A percentile compares a stretch with the other conserved stretches of the same genome.
phyloP scores from a whole-genome alignment of 1,140 invertebrate species.

The Saccostrea glomerata region DNA sequence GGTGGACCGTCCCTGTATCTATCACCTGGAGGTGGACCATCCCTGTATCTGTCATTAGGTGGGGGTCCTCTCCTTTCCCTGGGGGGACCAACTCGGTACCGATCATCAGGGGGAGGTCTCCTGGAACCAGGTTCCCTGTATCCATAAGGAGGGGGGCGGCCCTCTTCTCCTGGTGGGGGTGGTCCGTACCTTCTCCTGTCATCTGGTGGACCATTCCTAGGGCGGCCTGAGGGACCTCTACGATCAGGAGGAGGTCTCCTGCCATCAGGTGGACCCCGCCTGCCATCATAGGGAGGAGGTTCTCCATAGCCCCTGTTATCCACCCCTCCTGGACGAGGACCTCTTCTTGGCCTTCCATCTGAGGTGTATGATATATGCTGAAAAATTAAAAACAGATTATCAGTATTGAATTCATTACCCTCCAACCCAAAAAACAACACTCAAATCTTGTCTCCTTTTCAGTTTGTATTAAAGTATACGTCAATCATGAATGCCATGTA shows the following conservation, averaged over 20 bases:
- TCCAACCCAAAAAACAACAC: not conserved
- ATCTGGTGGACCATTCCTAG: constrained; percentile 46
- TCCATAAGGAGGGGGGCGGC: constrained; percentile 9
- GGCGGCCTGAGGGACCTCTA: constrained; percentile 51
- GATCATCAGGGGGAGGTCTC: constrained; percentile 48
- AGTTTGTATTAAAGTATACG: too few relatives aligned
- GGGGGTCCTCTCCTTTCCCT: constrained; percentile 54
- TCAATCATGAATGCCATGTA: too few relatives aligned
- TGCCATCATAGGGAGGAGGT: constrained; percentile 54
- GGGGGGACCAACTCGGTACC: constrained; percentile 44
- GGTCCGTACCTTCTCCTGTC: constrained; percentile 47
- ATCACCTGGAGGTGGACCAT: constrained; percentile 38
- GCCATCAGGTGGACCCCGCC: constrained; percentile 50
- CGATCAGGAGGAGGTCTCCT: constrained; percentile 54
- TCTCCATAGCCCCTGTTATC: constrained; percentile 46
- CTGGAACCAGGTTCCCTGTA: not conserved
- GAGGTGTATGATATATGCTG: constrained; percentile 34
- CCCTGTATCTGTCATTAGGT: constrained; percentile 40
- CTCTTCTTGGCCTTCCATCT: constrained; percentile 22
- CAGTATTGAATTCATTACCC: not conserved
- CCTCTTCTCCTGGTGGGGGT: constrained; percentile 6
- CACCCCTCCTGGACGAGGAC: constrained; percentile 52
- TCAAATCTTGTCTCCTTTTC: not conserved
- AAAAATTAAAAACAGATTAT: not conserved
- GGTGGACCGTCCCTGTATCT: constrained; percentile 45